phyloP scores from a whole-genome alignment of 2,797 vertebrate genomes.

The Sebastes vulpes region DNA sequence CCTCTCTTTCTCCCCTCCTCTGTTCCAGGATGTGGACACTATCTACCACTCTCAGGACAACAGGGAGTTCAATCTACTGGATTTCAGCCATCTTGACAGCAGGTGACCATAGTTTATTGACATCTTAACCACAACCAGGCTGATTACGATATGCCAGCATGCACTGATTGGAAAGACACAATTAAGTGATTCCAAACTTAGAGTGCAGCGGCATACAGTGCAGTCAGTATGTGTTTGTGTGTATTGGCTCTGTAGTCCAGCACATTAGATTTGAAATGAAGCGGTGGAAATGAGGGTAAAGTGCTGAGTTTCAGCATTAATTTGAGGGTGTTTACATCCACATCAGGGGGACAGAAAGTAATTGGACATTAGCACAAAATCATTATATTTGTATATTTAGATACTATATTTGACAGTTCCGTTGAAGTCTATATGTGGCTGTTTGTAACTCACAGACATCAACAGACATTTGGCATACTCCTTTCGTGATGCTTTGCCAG shows the following conservation, averaged over 20 bases:
- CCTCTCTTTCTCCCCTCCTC: background rate
- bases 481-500: conserved; percentile 3
- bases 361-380: conserved; percentile 10
- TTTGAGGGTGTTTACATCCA: conserved; percentile 18
- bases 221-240: background rate
- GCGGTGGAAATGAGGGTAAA: background rate
- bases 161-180: background rate
- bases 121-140: conserved; percentile 3
- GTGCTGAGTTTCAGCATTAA: conserved; percentile 19
- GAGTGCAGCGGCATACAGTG: background rate
- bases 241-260: background rate
- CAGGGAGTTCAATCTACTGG: conserved; percentile 92
- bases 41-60: conserved; percentile 96
- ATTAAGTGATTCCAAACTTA: conserved; percentile 5
- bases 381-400: conserved; percentile 4
- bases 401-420: conserved; percentile 11
- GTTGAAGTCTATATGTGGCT: conserved; percentile 1
- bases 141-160: background rate
- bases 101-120: conserved; percentile 82
- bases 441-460: background rate
- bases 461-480: conserved; percentile 1
- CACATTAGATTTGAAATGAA: conserved; percentile 26
- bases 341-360: conserved; percentile 6
- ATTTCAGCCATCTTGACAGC: conserved; percentile 94
- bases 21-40: conserved; percentile 92